A percentile compares a stretch with the other conserved stretches of the same genome.
Conservation (phyloP, 2,113 vertebrate species). For the Sphyrna mokarran region DNA sequence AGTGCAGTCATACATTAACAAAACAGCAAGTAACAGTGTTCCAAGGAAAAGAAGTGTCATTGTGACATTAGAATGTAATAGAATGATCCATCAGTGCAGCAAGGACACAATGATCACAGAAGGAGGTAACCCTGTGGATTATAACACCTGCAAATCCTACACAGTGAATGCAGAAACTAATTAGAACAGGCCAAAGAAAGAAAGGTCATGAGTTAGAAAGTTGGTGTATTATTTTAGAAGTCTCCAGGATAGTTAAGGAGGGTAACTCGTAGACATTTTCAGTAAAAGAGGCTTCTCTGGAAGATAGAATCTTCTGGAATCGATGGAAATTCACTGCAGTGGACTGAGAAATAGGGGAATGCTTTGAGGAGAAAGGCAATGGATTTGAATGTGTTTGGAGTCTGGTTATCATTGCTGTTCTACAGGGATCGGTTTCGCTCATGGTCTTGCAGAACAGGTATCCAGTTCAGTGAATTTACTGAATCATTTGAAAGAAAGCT, state of each 20-base stretch:
- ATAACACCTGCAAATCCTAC: not conserved
- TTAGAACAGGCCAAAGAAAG: not conserved
- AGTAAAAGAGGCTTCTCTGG: not conserved
- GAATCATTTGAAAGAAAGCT: too few species aligned
- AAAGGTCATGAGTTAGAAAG: not conserved
- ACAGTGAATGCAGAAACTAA: not conserved
- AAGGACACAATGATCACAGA: not conserved
- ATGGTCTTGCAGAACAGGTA: too few species aligned
- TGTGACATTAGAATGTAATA: not conserved
- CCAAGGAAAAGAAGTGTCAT: not conserved
- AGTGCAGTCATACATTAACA: not conserved
- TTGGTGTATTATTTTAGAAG: not conserved
- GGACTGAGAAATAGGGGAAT: too few species aligned
- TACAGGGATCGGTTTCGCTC: too few species aligned
- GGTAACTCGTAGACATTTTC: not conserved
- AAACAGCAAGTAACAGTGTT: not conserved
- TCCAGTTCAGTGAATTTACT: too few species aligned
- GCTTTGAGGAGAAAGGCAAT: too few species aligned
- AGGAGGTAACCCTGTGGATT: not conserved
- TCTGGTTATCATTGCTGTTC: too few species aligned
- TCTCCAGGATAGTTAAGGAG: not conserved
- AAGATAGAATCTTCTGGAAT: too few species aligned
- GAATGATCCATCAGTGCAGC: not conserved
- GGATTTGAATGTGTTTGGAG: too few species aligned
- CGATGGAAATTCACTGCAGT: too few species aligned